Percentiles rank a stretch among this genome's conserved stretches.
Conservation (phyloP, 2,888 invertebrate genomes). For the Agrochola macilenta region DNA sequence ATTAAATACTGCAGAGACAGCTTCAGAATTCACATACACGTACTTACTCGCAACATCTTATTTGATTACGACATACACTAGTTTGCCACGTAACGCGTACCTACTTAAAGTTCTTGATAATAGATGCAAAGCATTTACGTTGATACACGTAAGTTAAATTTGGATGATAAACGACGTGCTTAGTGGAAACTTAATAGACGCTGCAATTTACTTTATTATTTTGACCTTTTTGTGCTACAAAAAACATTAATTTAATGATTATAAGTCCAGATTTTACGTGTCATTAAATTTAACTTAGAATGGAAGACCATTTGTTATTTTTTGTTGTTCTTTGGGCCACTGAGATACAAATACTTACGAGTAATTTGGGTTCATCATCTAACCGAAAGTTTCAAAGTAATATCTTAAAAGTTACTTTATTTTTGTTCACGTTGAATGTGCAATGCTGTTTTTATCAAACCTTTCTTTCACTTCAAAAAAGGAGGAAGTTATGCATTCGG, state of each 20-base stretch:
- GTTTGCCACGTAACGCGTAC: slow-evolving; percentile 18
- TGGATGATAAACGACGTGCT: slow-evolving; percentile 43
- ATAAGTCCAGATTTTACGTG: slow-evolving; percentile 4
- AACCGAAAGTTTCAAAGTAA: slow-evolving; percentile 13
- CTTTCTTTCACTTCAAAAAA: neutral
- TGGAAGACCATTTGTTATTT: slow-evolving; percentile 11
- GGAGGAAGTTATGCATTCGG: too few species aligned
- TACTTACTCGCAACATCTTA: slow-evolving; percentile 22
- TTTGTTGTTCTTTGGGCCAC: slow-evolving; percentile 1
- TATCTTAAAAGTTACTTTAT: neutral
- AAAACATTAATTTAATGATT: slow-evolving; percentile 21
- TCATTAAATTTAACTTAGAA: slow-evolving; percentile 47
- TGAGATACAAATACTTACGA: neutral
- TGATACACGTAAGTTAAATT: slow-evolving; percentile 11
- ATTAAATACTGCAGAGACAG: slow-evolving; percentile 1
- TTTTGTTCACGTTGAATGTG: neutral
- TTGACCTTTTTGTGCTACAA: slow-evolving; percentile 47
- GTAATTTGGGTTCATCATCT: neutral
- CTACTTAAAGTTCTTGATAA: slow-evolving; percentile 30
- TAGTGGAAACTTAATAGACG: slow-evolving; percentile 21
- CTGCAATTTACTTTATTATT: slow-evolving; percentile 47
- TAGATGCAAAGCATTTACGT: slow-evolving; percentile 41
- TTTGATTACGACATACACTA: slow-evolving; percentile 38
- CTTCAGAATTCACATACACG: slow-evolving; percentile 19
- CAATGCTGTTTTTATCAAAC: neutral